These are phyloP conservation scores for Eupithecia dodoneata DNA, from an alignment of 2,888 invertebrate genomes.

Conservation along the genomic window DNA sequence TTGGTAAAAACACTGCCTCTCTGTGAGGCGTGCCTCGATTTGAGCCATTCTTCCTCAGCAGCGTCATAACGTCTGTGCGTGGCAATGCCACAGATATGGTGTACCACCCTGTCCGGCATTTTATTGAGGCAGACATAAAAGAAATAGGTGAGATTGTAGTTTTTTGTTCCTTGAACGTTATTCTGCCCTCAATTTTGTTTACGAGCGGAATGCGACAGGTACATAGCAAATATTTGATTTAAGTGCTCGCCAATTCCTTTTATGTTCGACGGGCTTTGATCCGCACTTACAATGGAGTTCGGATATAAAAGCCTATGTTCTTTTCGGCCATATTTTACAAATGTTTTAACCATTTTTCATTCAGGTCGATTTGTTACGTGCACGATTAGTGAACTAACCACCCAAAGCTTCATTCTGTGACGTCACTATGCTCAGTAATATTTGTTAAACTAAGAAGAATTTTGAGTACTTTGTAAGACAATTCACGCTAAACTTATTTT, in stretches of 20 bases:
- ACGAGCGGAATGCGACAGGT: conserved; percentile 35
- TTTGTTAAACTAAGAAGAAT: too few species aligned
- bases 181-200: conserved; percentile 39
- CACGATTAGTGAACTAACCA: too few species aligned
- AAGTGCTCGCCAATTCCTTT: conserved; percentile 27
- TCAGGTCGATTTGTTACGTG: neutral
- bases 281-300: neutral
- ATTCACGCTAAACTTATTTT: neutral
- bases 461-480: too few species aligned
- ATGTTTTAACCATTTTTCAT: neutral
- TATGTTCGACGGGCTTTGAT: neutral
- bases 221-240: conserved; percentile 37
- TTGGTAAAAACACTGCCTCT: neutral
- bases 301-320: neutral
- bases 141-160: conserved; percentile 39
- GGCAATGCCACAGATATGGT: neutral
- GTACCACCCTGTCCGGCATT: conserved; percentile 21
- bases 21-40: neutral
- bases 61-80: neutral
- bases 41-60: neutral
- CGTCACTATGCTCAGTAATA: too few species aligned
- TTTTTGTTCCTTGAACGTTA: conserved; percentile 40
- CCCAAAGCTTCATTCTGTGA: too few species aligned
- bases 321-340: neutral
- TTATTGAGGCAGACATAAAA: conserved; percentile 40